Conservation (phyloP, 2,888 invertebrate species). For the Lissonota sp. region DNA sequence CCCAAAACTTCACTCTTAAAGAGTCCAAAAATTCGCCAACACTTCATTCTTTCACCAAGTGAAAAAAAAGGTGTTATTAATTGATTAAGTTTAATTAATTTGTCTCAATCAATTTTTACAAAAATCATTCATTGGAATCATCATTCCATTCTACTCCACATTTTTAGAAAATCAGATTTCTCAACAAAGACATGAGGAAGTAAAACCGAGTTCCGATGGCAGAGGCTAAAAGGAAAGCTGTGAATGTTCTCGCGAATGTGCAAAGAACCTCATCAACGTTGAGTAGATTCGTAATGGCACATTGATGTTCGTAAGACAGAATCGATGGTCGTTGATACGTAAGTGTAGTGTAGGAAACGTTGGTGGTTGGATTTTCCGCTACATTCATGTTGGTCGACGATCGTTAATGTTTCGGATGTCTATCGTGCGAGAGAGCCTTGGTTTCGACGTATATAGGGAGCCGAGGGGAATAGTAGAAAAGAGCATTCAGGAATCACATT, state of each 20-base stretch:
- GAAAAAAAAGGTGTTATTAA: too few relatives aligned
- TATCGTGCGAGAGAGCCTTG: slow-evolving; percentile 39
- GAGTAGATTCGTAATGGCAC: slow-evolving; percentile 22
- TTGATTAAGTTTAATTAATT: too few relatives aligned
- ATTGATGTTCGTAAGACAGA: slow-evolving; percentile 19
- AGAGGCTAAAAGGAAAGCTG: too few relatives aligned
- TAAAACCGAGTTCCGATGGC: too few relatives aligned
- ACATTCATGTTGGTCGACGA: slow-evolving; percentile 20
- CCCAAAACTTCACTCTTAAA: too few relatives aligned
- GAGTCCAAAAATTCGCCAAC: too few relatives aligned
- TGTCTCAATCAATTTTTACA: too few relatives aligned
- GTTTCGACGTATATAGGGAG: slow-evolving; percentile 8
- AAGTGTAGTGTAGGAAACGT: slow-evolving; percentile 25
- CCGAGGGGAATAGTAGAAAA: slow-evolving; percentile 23
- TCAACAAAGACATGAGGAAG: too few relatives aligned
- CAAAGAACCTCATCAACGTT: slow-evolving; percentile 30
- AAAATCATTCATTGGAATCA: too few relatives aligned
- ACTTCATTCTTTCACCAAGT: too few relatives aligned
- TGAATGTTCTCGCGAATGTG: not conserved
- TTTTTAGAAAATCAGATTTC: too few relatives aligned
- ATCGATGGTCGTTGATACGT: slow-evolving; percentile 41
- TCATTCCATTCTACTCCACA: too few relatives aligned
- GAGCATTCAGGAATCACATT: slow-evolving; percentile 62
- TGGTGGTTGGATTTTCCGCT: slow-evolving; percentile 30
- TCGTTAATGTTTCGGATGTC: slow-evolving; percentile 51